Evolutionary conservation across 2,888 invertebrate species (phyloP).

Genomic region (Pachliopta kotzebuea): DNA sequence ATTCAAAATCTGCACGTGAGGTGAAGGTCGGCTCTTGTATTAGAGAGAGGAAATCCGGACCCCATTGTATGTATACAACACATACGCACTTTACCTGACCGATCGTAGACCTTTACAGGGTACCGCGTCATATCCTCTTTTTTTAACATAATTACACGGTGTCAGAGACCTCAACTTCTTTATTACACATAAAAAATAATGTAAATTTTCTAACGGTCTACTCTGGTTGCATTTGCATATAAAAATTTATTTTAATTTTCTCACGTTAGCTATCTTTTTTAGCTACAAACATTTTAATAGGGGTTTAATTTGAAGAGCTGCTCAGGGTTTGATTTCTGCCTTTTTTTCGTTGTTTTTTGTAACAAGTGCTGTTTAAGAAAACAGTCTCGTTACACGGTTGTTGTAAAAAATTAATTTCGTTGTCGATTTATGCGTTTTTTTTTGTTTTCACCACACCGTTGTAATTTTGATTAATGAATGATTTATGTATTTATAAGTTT

Average conservation of each 20-base stretch:
- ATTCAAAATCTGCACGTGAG: constrained; percentile 77
- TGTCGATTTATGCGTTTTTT: constrained; percentile 67
- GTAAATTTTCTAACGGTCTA: constrained; percentile 74
- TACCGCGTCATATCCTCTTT: constrained; percentile 51
- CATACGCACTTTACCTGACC: constrained; percentile 76
- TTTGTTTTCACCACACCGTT: background rate
- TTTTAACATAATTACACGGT: constrained; percentile 67
- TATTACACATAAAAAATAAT: constrained; percentile 48
- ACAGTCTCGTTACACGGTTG: constrained; percentile 77
- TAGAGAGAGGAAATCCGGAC: constrained; percentile 79
- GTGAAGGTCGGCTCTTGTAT: constrained; percentile 70
- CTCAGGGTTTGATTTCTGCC: constrained; percentile 75
- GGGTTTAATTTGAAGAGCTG: constrained; percentile 78
- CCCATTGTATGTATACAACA: constrained; percentile 70
- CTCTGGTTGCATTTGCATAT: constrained; percentile 49
- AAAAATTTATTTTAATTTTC: constrained; percentile 71
- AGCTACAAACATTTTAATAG: constrained; percentile 71
- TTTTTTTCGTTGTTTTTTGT: constrained; percentile 49
- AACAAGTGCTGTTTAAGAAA: constrained; percentile 67
- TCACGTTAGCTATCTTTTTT: constrained; percentile 68
- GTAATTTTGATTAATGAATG: background rate
- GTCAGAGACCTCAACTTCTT: constrained; percentile 43
- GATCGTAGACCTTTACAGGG: constrained; percentile 54
- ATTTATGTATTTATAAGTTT: background rate
- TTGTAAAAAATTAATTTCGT: constrained; percentile 74